Evolutionary conservation across 2,797 vertebrate genomes (phyloP), one percentile per base, ranked within the genome.

Genomic region (Lithobates pipiens): DNA sequence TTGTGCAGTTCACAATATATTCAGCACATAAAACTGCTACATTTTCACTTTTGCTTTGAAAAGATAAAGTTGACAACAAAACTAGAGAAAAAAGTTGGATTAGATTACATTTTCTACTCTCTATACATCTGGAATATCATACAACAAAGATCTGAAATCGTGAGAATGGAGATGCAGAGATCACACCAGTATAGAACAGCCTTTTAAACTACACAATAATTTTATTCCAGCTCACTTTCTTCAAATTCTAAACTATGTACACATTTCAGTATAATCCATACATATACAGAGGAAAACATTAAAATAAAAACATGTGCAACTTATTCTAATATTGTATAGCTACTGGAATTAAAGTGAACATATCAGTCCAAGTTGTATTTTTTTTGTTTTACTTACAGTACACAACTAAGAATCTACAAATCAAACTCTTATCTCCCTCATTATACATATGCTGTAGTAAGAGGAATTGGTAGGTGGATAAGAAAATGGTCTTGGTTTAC

Each of bases 301-400:
- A 42, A 25, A 42, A 74, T 10, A 25, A 74, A n/a, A 74, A 74
- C 23, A 39, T 42, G 65, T 67, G 65, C 65, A 67, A 67, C 65
- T 25, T 3, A 67, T 67, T 67, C n/a, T 29, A 67, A 2, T 15
- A 67, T 27, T 13, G 10, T 25, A 67, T 15, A 67, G 65, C 65
- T 27, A 67, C 10, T 25, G 65, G 13, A 67, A 67, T 29, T 67
- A 25, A 29, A 27, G 27, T 67, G 27, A 67, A 67, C 3, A 3
- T 27, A 29, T 67, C 65, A 27, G 25, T 67, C 27, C 65, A 67
- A 67, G 27, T 29, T 25, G 61, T 9, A 25, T 65, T n/a, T 65
- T 1, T 65, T n/a, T 39, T 39, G 8, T 10, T 39, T 15, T 10
- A 65, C n/a, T 27, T 10, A 65, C 8, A 65, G 10, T 15, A 65